Evolutionary conservation across 1,140 invertebrate genomes (phyloP).

Genomic region (Drosophila nigromelanica): DNA sequence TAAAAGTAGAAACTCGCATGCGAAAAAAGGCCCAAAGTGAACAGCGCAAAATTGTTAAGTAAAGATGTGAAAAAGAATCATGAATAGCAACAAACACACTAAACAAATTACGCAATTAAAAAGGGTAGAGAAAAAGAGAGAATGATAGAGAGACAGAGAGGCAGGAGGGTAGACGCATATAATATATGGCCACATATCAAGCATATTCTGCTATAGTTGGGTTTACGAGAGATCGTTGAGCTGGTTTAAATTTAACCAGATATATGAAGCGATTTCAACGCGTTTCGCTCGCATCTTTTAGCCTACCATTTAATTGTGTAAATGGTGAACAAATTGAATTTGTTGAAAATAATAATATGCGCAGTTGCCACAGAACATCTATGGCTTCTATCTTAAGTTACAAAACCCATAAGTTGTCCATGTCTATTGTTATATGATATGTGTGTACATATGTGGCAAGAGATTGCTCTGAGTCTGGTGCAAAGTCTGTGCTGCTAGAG

Average conservation of each 20-base stretch:
- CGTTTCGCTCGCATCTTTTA: slow-evolving; percentile 50
- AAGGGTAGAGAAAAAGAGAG: neutral
- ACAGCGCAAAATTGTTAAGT: slow-evolving; percentile 10
- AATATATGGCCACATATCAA: slow-evolving; percentile 21
- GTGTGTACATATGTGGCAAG: slow-evolving; percentile 15
- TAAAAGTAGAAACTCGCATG: neutral
- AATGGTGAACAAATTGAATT: slow-evolving; percentile 35
- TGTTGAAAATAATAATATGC: slow-evolving; percentile 22
- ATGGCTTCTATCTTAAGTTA: slow-evolving; percentile 54
- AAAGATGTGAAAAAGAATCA: slow-evolving; percentile 46
- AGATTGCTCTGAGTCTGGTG: slow-evolving; percentile 7
- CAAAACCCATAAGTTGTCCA: slow-evolving; percentile 12
- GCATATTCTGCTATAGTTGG: slow-evolving; percentile 22
- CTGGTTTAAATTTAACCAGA: slow-evolving; percentile 30
- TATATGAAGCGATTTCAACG: slow-evolving; percentile 44
- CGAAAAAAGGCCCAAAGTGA: neutral
- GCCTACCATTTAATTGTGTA: slow-evolving; percentile 26
- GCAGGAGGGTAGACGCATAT: neutral
- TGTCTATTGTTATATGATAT: slow-evolving; percentile 23
- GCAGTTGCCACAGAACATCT: slow-evolving; percentile 29
- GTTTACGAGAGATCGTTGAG: slow-evolving; percentile 24
- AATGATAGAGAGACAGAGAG: neutral
- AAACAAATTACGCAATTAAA: slow-evolving; percentile 67
- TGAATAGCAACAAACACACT: slow-evolving; percentile 27
- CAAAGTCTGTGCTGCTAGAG: slow-evolving; percentile 1